Evolutionary conservation across 92 coral and sea anemone genomes (phyloP).

Genomic region (Blastomussa wellsi): DNA sequence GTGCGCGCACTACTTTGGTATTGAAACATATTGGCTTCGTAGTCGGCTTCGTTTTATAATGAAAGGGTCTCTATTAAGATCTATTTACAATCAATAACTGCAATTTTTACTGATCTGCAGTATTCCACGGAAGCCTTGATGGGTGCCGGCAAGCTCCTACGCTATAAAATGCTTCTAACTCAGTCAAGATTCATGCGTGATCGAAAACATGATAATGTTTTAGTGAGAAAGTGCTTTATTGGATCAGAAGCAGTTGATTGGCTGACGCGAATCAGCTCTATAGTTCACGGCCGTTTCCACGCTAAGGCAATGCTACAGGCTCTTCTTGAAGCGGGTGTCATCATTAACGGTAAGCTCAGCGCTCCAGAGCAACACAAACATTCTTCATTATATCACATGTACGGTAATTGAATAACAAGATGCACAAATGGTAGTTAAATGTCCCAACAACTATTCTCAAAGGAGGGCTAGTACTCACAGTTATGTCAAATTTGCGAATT

Average conservation of each 20-base stretch:
- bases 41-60: too few relatives aligned
- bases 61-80: too few relatives aligned
- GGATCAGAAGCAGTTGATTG: slow-evolving; percentile 81
- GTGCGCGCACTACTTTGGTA: too few relatives aligned
- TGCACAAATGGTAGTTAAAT: too few relatives aligned
- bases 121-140: slow-evolving; percentile 43
- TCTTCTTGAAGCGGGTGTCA: slow-evolving; percentile 70
- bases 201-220: slow-evolving; percentile 46
- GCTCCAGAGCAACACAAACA: too few relatives aligned
- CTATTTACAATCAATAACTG: neutral
- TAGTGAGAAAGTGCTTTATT: slow-evolving; percentile 59
- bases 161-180: slow-evolving; percentile 31
- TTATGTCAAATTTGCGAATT: too few relatives aligned
- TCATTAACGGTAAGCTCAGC: slow-evolving; percentile 69
- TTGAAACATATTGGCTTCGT: too few relatives aligned
- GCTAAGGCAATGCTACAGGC: slow-evolving; percentile 78
- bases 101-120: neutral
- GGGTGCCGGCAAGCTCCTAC: slow-evolving; percentile 65
- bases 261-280: slow-evolving; percentile 59
- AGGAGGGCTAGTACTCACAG: too few relatives aligned
- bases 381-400: too few relatives aligned
- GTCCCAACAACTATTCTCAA: too few relatives aligned
- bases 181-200: slow-evolving; percentile 66
- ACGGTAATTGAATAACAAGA: too few relatives aligned
- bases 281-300: slow-evolving; percentile 82